Conservation (phyloP, 2,888 invertebrate species). For the Cerastis rubricosa region DNA sequence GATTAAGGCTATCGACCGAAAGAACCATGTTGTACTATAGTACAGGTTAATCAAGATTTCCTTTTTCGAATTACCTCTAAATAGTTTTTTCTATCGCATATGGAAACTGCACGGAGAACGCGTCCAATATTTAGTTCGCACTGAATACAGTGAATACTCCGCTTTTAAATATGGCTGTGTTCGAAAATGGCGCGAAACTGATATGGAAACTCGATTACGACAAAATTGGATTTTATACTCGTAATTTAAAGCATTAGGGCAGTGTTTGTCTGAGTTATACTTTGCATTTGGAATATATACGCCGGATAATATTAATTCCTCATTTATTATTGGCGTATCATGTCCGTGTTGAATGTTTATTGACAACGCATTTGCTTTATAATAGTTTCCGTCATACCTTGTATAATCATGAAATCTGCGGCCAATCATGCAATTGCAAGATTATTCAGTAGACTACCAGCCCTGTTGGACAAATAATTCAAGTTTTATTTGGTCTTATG, state of each 20-base stretch:
- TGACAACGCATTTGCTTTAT: constrained; percentile 12
- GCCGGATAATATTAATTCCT: constrained; percentile 23
- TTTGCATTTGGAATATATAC: constrained; percentile 21
- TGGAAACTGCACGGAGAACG: constrained; percentile 28
- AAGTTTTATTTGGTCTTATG: neutral
- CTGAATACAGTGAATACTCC: constrained; percentile 45
- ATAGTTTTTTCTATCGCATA: constrained; percentile 9
- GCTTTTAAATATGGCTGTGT: constrained; percentile 49
- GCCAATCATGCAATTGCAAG: constrained; percentile 12
- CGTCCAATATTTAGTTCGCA: constrained; percentile 25
- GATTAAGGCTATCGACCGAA: neutral
- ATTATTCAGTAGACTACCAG: neutral
- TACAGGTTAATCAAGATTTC: constrained; percentile 16
- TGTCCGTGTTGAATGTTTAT: constrained; percentile 1
- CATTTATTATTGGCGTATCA: constrained; percentile 6
- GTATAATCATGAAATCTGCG: neutral
- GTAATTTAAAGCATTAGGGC: constrained; percentile 44
- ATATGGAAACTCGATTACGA: constrained; percentile 60
- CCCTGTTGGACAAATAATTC: neutral
- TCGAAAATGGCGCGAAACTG: constrained; percentile 57
- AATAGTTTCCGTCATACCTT: constrained; percentile 3
- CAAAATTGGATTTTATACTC: constrained; percentile 58
- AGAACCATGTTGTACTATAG: neutral
- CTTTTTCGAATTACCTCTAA: constrained; percentile 28
- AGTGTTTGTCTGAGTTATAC: constrained; percentile 31